phyloP scores from a whole-genome alignment of 1,140 invertebrate species.

The roundworm (Caenorhabditis elegans) region WBcel235 BX284602.5:6908501-6909000 shows the following conservation, averaged over 20 bases:
- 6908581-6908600: neutral
- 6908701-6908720: slow-evolving; percentile 8
- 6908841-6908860: neutral
- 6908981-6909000: neutral
- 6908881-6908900: neutral
- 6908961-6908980: neutral
- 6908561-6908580: neutral
- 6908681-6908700: neutral
- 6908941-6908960: neutral
- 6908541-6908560: neutral
- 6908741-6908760: neutral
- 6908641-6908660: neutral
- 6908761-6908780: neutral
- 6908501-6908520: neutral
- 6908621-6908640: slow-evolving; percentile 4
- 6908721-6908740: too few relatives aligned
- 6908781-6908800: neutral
- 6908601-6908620: neutral
- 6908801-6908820: neutral
- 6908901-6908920: neutral
- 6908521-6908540: neutral
- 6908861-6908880: slow-evolving; percentile 19
- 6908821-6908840: neutral
- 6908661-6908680: slow-evolving; percentile 11
- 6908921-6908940: slow-evolving; percentile 1